A percentile compares a stretch with the other conserved stretches of the same genome.
Evolutionary conservation across 2,113 vertebrate species (phyloP).

Genomic region (Morone saxatilis): DNA sequence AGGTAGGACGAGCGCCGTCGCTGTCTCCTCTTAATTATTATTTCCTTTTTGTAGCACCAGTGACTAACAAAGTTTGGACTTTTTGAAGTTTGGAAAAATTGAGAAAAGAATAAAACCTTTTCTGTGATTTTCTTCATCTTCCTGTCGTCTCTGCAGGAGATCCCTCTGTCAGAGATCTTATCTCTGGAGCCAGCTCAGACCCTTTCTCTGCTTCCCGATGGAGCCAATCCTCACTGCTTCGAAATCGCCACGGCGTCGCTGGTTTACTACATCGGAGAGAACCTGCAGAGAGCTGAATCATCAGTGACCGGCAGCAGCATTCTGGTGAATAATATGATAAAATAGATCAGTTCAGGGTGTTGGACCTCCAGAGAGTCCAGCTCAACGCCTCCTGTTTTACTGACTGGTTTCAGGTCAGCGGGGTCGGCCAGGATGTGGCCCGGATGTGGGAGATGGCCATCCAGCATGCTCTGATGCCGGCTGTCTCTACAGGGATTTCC

Average conservation of each 20-base stretch:
- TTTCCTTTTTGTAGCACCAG: too few relatives aligned
- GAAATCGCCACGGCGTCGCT: constrained; percentile 93
- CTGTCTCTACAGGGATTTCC: constrained; percentile 89
- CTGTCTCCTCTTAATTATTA: too few relatives aligned
- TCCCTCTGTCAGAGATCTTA: constrained; percentile 96
- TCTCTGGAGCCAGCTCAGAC: constrained; percentile 93
- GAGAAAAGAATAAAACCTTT: too few relatives aligned
- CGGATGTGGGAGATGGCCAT: constrained; percentile 97
- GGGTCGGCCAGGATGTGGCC: constrained; percentile 91
- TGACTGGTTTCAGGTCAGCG: constrained; percentile 83
- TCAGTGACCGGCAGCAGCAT: constrained; percentile 46
- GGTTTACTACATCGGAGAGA: constrained; percentile 95
- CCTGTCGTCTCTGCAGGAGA: constrained; percentile 86
- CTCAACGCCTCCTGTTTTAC: not conserved
- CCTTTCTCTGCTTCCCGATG: constrained; percentile 87
- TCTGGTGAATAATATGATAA: constrained; percentile 53
- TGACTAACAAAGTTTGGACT: too few relatives aligned
- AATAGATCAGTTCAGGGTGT: not conserved
- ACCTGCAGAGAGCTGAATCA: constrained; percentile 73
- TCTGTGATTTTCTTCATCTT: not conserved
- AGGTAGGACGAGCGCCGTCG: constrained; percentile 82
- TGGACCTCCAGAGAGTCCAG: not conserved
- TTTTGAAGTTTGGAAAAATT: too few relatives aligned
- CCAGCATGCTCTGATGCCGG: constrained; percentile 88
- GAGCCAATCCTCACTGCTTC: constrained; percentile 93